Percentiles rank a stretch among this genome's conserved stretches.
phyloP scores from a whole-genome alignment of 2,888 invertebrate genomes.

The Dolichomitus sp. region DNA sequence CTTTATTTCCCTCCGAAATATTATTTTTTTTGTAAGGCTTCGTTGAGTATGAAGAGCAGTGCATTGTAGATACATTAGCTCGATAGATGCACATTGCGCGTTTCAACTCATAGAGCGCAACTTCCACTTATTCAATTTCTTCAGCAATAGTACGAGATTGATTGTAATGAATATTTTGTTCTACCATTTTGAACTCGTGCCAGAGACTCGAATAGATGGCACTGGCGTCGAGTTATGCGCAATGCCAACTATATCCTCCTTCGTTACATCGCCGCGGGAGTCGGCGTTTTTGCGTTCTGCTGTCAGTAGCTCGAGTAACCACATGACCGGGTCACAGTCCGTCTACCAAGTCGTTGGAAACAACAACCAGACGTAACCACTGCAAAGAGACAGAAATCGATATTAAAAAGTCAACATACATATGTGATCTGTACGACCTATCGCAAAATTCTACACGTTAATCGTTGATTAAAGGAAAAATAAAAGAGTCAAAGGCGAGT shows the following conservation, averaged over 20 bases:
- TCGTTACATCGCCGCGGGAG: not conserved
- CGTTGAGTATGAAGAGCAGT: not conserved
- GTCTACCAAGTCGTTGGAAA: no score
- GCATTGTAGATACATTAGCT: not conserved
- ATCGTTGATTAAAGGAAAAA: not conserved
- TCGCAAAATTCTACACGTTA: not conserved
- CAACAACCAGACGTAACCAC: not conserved
- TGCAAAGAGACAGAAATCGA: conserved; percentile 4
- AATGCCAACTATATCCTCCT: not conserved
- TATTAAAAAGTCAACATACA: not conserved
- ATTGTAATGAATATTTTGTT: conserved; percentile 24
- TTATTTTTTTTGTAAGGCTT: not conserved
- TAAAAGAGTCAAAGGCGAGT: not conserved
- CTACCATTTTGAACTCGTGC: conserved; percentile 22
- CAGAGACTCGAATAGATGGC: conserved; percentile 15
- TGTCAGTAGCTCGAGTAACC: conserved; percentile 18
- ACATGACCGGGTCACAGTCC: conserved; percentile 3
- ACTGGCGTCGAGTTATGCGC: not conserved
- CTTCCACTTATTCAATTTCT: conserved; percentile 55
- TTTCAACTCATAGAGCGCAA: not conserved
- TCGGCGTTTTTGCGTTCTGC: conserved; percentile 6
- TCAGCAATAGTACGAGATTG: conserved; percentile 44
- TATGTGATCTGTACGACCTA: not conserved
- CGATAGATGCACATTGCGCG: not conserved
- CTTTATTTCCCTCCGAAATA: not conserved